These are phyloP conservation scores for Tenualosa thibaudeaui DNA, from an alignment of 2,797 vertebrate genomes.

Conservation along the genomic window DNA sequence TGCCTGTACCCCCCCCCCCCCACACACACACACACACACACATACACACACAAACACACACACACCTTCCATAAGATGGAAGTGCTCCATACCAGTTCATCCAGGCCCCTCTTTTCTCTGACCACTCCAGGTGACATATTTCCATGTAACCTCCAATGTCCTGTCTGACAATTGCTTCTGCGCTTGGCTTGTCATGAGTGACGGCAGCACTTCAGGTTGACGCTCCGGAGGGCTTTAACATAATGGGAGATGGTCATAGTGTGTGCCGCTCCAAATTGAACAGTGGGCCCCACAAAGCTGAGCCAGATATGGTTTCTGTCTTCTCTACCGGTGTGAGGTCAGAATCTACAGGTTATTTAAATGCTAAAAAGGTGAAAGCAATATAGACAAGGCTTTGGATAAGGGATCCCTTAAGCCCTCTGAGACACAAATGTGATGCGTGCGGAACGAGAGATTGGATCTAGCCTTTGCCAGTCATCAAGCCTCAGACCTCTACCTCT, in stretches of 20 bases:
- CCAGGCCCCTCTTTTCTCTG: not conserved
- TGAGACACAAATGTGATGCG: not conserved
- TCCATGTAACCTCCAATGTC: conserved; percentile 30
- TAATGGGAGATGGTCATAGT: conserved; percentile 28
- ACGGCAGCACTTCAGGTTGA: conserved; percentile 24
- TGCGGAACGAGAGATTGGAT: not conserved
- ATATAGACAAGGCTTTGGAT: conserved; percentile 11
- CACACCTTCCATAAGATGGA: not conserved
- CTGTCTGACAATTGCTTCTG: conserved; percentile 18
- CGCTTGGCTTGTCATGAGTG: conserved; percentile 16
- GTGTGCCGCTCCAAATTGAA: not conserved
- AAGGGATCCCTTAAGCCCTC: not conserved
- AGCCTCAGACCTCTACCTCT: not conserved
- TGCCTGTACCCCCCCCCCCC: not conserved
- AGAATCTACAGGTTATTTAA: conserved; percentile 18
- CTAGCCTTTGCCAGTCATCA: not conserved
- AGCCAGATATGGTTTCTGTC: not conserved
- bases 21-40: not conserved
- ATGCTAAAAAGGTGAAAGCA: conserved; percentile 22
- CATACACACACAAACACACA: not conserved
- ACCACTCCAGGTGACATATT: conserved; percentile 28
- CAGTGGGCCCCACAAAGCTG: not conserved
- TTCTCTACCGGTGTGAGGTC: not conserved
- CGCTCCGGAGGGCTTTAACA: not conserved
- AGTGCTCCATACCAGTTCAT: not conserved